These are phyloP conservation scores for Pleuronectes platessa DNA, from an alignment of 2,113 vertebrate species.

Conservation along the genomic window DNA sequence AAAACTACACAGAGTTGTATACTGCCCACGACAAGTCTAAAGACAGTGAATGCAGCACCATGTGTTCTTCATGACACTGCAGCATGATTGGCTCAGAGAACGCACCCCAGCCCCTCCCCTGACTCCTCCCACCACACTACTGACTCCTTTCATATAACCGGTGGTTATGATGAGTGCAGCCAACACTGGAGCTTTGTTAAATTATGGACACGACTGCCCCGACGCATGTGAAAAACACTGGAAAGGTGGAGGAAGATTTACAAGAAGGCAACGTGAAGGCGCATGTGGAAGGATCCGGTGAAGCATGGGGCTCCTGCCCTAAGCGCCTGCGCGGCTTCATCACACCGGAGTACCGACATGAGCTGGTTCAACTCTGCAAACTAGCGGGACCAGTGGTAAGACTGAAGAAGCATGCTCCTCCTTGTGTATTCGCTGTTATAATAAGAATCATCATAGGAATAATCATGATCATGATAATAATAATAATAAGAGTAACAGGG, in stretches of 20 bases:
- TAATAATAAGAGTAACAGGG: neutral
- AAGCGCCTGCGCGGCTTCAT: constrained; percentile 18
- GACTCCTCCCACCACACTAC: neutral
- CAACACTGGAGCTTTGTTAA: neutral
- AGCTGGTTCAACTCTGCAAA: constrained; percentile 69
- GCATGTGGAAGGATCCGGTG: neutral
- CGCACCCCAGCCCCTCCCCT: neutral
- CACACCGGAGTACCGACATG: constrained; percentile 57
- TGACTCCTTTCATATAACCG: neutral
- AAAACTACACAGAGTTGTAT: neutral
- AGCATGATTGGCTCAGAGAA: neutral
- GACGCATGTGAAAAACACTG: neutral
- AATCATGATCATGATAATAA: neutral
- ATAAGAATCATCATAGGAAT: neutral
- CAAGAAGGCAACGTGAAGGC: neutral
- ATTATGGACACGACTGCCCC: neutral
- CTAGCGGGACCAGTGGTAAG: constrained; percentile 81
- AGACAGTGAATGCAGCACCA: neutral
- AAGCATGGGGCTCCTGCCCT: neutral
- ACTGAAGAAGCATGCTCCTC: neutral
- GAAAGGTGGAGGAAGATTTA: neutral
- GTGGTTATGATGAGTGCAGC: neutral
- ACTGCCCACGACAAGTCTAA: neutral
- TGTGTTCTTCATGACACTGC: neutral
- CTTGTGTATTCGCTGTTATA: neutral